A percentile compares a stretch with the other conserved stretches of the same genome.
These are phyloP conservation scores for Lepidurus couesii DNA, from an alignment of 1,140 invertebrate genomes.

Conservation along the genomic window DNA sequence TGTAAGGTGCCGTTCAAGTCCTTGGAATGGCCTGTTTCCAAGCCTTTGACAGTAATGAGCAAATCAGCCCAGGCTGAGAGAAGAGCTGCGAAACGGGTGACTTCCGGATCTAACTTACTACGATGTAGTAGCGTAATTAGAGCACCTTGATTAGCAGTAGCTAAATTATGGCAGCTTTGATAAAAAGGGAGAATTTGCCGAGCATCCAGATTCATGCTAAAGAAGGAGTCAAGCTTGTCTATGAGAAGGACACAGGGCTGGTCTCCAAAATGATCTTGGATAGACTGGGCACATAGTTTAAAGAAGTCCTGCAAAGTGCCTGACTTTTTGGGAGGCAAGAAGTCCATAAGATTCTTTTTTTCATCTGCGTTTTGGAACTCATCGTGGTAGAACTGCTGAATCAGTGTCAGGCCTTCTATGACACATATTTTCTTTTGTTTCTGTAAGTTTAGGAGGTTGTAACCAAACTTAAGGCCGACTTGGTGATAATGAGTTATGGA, in stretches of 20 bases:
- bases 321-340: background rate
- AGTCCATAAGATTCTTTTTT: background rate
- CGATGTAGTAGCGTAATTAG: slow-evolving; percentile 23
- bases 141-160: background rate
- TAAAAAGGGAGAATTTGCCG: slow-evolving; percentile 10
- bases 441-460: slow-evolving; percentile 23
- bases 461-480: slow-evolving; percentile 29
- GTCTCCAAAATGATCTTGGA: background rate
- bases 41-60: slow-evolving; percentile 25
- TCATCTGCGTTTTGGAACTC: background rate
- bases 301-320: background rate
- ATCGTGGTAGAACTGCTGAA: background rate
- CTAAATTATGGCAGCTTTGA: slow-evolving; percentile 27
- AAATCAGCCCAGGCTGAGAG: slow-evolving; percentile 28
- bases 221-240: slow-evolving; percentile 28
- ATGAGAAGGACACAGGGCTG: slow-evolving; percentile 26
- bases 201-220: slow-evolving; percentile 19
- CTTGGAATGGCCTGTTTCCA: slow-evolving; percentile 28
- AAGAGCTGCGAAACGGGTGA: background rate
- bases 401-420: slow-evolving; percentile 24
- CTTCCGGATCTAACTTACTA: slow-evolving; percentile 11
- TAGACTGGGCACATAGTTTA: background rate
- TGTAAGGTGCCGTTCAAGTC: slow-evolving; percentile 29
- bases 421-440: slow-evolving; percentile 16
- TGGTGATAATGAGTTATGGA: slow-evolving; percentile 24